Evolutionary conservation across 2,888 invertebrate species (phyloP), one percentile per base, ranked within the genome.

Genomic region (Anthophora plumipes): DNA sequence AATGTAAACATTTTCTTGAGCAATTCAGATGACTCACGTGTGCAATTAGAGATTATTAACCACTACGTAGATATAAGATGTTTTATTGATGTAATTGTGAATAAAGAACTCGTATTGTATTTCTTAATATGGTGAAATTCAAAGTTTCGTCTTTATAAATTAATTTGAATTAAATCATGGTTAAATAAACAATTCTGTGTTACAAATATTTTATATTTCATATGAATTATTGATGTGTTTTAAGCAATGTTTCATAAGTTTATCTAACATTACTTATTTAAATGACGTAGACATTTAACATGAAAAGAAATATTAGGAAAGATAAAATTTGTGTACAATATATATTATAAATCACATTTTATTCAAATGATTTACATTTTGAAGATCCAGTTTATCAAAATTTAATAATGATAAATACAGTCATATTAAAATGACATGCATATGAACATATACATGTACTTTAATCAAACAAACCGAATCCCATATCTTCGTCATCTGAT

Each of bases 401-500:
- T 50, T 20, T 20, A 5, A 22, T 20, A 7, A 20, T 37, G 41
- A 54, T 43, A 11, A 37, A 0, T 50, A 11, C 11, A 48, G 7
- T 54, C 20, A 63, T n/a, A 20, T 64, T 31, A n/a, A 8, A n/a
- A 37, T 50, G 20, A 39, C 20, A 63, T 46, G 60, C 14, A 63
- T n/a, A 46, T 43, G 43, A 50, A 55, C 37, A 20, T 22, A 61
- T 63, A 48, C 54, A 60, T 43, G 60, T 54, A 50, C 55, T 89
- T 95, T 97, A 98, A 94, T 97, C 98, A 93, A 98, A 98, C 37
- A 98, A 96, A 94, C 98, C 99, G 94, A 99, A 98, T 94, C 99
- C 99, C 98, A 99, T 98, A 94, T 99, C 99, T 90, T 99, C 99
- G 91, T 97, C 97, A 87, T 98, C 98, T 83, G 96, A 96, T 92